Percentiles rank a stretch among this genome's conserved stretches.
These are phyloP conservation scores for Dendrolimus kikuchii DNA, from an alignment of 1,140 invertebrate species.

Conservation along the genomic window DNA sequence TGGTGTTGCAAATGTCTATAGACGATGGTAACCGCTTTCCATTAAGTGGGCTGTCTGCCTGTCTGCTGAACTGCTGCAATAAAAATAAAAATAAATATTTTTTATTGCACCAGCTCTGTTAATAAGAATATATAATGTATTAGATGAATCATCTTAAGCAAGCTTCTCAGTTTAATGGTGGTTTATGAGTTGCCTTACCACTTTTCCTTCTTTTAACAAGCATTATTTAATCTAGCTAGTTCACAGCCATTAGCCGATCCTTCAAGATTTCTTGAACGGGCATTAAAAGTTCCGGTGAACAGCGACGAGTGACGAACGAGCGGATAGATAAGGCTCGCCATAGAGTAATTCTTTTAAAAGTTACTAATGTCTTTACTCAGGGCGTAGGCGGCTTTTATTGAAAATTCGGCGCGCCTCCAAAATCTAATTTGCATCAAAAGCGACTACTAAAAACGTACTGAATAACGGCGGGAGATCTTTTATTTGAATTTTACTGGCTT, in stretches of 20 bases:
- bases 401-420: constrained; percentile 10
- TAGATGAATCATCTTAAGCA: too few species aligned
- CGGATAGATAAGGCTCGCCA: constrained; percentile 7
- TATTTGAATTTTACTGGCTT: constrained; percentile 1
- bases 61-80: too few species aligned
- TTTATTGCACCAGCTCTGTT: too few species aligned
- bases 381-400: constrained; percentile 15
- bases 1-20: too few species aligned
- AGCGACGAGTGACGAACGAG: not conserved
- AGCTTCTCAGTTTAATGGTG: too few species aligned
- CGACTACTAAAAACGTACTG: constrained; percentile 2
- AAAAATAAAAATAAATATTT: too few species aligned
- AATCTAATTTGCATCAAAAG: constrained; percentile 17
- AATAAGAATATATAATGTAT: too few species aligned
- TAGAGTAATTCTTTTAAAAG: constrained; percentile 19
- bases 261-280: constrained; percentile 5
- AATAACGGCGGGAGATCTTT: constrained; percentile 5
- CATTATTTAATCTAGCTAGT: constrained; percentile 4
- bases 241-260: constrained; percentile 9
- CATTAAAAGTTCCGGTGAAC: constrained; percentile 14
- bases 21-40: too few species aligned
- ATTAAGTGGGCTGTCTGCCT: too few species aligned
- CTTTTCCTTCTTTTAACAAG: constrained; percentile 3
- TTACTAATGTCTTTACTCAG: constrained; percentile 15
- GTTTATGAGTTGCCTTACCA: not conserved